A percentile compares a stretch with the other conserved stretches of the same genome.
These are phyloP conservation scores for Spinus olivaceus DNA, from an alignment of 2,797 vertebrate genomes.

Conservation along the genomic window DNA sequence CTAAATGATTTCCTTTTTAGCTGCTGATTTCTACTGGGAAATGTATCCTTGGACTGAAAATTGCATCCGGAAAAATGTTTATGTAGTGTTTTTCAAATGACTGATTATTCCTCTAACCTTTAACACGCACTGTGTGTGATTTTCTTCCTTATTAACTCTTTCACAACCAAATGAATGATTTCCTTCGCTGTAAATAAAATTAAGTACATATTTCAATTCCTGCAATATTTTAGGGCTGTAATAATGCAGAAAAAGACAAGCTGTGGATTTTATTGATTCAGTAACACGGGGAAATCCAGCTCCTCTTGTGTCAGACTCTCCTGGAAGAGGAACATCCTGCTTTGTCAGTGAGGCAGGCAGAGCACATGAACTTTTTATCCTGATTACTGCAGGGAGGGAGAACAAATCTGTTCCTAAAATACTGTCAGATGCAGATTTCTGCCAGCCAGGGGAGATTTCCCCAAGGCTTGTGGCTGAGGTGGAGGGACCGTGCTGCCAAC, in stretches of 20 bases:
- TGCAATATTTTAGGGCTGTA: not conserved
- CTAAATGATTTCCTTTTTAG: conserved; percentile 99
- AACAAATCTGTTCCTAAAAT: not conserved
- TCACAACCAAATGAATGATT: conserved; percentile 51
- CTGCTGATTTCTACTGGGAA: conserved; percentile 97
- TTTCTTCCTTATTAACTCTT: conserved; percentile 87
- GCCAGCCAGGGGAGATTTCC: not conserved
- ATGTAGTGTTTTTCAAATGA: conserved; percentile 94
- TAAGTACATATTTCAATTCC: not conserved
- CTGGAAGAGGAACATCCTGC: not conserved
- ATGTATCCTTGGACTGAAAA: conserved; percentile 96
- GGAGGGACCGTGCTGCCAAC: conserved; percentile 42
- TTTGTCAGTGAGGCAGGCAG: not conserved
- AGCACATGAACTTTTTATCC: not conserved
- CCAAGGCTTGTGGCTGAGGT: not conserved
- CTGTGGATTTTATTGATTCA: not conserved
- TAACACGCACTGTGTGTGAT: conserved; percentile 84
- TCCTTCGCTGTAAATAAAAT: conserved; percentile 45
- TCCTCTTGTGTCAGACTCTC: not conserved
- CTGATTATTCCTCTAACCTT: conserved; percentile 97
- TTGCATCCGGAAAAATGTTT: conserved; percentile 99
- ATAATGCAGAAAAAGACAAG: not conserved
- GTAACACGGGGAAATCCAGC: not conserved
- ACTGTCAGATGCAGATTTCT: not conserved
- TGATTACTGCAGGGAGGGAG: not conserved